Evolutionary conservation across 2,888 invertebrate species (phyloP), one percentile per base, ranked within the genome.

Genomic region (Laspeyria flexula): DNA sequence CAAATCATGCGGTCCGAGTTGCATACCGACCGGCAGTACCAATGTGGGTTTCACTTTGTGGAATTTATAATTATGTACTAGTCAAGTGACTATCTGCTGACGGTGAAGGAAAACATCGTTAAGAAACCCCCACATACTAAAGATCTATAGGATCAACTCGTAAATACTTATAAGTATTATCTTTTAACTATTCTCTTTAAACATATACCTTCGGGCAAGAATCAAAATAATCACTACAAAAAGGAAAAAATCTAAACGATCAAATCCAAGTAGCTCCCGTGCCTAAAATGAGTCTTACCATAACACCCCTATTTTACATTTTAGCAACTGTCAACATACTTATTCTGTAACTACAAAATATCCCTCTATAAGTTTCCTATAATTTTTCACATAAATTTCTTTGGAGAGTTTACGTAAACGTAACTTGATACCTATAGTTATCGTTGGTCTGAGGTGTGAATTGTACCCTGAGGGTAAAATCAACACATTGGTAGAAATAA

Each of bases 401-500:
- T 3, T 6, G 10, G 3, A 5, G 0, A 9, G 0, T 0, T 29
- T 37, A 66, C 68, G 49, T 10, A 53, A 65, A 68, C 68, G 44
- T 44, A 43, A 56, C 70, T 33, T 31, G 1, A 4, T 11, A 38
- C 30, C 33, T 0, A 4, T 16, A 10, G 67, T 66, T 59, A 16
- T 4, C 1, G 16, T 47, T 35, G 31, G 56, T 33, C 18, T 12
- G 37, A 74, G 65, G 83, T 80, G 81, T 79, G 73, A 81, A 82
- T 81, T 73, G 67, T 53, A 52, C 76, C 86, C 68, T 25, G 1
- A 29, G 78, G 86, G 73, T 58, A 64, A 77, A 75, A 77, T 86
- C 85, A 86, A 85, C 86, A 86, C 85, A 65, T 70, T 71, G 60
- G 65, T 48, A 73, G 72, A 73, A 59, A 66, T 61, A 57, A 55